Evolutionary conservation across 2,797 vertebrate genomes (phyloP).

Genomic region (Protosalanx chinensis): DNA sequence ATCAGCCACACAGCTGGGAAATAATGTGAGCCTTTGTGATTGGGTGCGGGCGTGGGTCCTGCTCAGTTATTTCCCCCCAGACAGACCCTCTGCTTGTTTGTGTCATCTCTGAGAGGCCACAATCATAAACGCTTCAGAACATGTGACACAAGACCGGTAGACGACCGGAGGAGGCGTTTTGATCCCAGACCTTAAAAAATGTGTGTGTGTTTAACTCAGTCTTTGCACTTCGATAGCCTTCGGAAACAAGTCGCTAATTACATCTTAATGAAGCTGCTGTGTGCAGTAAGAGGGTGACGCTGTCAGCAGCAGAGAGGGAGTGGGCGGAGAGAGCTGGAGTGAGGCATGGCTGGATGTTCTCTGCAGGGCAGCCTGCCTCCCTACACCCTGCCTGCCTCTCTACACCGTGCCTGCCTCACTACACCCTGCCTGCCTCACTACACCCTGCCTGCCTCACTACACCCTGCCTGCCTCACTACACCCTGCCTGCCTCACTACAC

Average conservation of each 20-base stretch:
- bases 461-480: no score
- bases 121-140: constrained; percentile 22
- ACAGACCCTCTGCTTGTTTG: constrained; percentile 51
- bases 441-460: no score
- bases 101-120: constrained; percentile 41
- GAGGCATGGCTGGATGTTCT: constrained; percentile 66
- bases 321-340: constrained; percentile 34
- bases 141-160: constrained; percentile 13
- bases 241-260: no score
- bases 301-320: neutral
- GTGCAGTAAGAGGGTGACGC: neutral
- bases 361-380: neutral
- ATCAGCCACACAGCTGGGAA: constrained; percentile 69
- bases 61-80: constrained; percentile 65
- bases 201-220: neutral
- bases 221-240: no score
- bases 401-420: no score
- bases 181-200: no score
- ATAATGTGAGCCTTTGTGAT: constrained; percentile 78
- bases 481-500: no score
- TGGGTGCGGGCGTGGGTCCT: constrained; percentile 60
- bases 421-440: no score
- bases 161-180: neutral
- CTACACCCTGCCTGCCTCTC: no score
- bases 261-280: neutral